These are phyloP conservation scores for Nephrotoma guestfalica DNA, from an alignment of 2,888 invertebrate species.

Conservation along the genomic window DNA sequence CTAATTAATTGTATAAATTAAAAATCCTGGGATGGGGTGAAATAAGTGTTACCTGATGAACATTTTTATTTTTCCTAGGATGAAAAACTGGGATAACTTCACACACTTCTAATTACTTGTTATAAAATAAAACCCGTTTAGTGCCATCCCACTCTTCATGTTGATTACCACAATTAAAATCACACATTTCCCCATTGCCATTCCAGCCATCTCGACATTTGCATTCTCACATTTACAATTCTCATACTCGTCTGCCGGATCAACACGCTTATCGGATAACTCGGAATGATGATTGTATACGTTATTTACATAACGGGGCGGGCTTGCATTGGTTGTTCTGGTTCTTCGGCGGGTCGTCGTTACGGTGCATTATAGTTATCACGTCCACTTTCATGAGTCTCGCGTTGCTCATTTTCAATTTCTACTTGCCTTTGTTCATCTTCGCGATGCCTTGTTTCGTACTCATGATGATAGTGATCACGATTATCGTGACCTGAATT, in stretches of 20 bases:
- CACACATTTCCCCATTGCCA: slow-evolving; percentile 47
- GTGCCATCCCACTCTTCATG: slow-evolving; percentile 25
- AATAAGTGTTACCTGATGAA: too few relatives aligned
- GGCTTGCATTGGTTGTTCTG: background rate
- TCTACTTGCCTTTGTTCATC: background rate
- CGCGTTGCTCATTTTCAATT: background rate
- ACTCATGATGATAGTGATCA: background rate
- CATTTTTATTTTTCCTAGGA: too few relatives aligned
- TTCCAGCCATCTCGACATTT: slow-evolving; percentile 50
- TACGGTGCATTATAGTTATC: background rate
- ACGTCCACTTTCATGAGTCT: background rate
- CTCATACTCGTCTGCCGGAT: background rate
- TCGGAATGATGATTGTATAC: background rate
- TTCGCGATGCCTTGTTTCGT: background rate
- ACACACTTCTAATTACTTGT: too few relatives aligned
- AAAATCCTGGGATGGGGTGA: too few relatives aligned
- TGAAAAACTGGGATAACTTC: too few relatives aligned
- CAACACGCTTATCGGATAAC: background rate
- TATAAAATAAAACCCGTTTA: slow-evolving; percentile 18
- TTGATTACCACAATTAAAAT: slow-evolving; percentile 21
- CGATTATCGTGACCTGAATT: background rate
- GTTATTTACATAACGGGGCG: background rate
- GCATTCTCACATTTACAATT: slow-evolving; percentile 35
- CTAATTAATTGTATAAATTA: too few relatives aligned
- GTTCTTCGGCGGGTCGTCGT: background rate